These are phyloP conservation scores for Lasioglossum baleicum DNA, from an alignment of 1,140 invertebrate genomes.

Conservation along the genomic window DNA sequence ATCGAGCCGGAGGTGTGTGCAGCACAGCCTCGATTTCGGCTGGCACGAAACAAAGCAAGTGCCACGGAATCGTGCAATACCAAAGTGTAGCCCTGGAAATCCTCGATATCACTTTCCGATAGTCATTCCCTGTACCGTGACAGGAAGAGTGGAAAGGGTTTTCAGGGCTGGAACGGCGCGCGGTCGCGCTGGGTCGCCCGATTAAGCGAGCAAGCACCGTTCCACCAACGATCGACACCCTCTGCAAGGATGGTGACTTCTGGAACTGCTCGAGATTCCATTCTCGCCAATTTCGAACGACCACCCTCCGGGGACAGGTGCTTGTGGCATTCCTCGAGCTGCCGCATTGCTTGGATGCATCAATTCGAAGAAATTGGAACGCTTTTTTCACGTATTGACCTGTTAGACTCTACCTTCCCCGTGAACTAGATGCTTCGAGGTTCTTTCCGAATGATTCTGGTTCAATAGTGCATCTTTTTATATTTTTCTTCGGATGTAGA, in stretches of 20 bases:
- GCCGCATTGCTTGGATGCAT: constrained; percentile 19
- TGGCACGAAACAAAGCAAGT: constrained; percentile 71
- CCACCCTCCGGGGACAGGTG: constrained; percentile 33
- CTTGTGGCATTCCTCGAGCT: constrained; percentile 51
- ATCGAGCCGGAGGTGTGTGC: not conserved
- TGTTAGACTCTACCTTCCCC: no score
- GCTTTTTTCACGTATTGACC: not conserved
- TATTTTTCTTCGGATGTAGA: no score
- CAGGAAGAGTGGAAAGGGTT: constrained; percentile 35
- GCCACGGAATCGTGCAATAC: constrained; percentile 67
- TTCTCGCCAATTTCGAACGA: constrained; percentile 63
- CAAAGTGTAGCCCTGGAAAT: constrained; percentile 60
- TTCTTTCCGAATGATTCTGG: no score
- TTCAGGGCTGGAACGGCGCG: not conserved
- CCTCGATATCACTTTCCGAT: constrained; percentile 72
- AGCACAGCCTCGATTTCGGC: constrained; percentile 24
- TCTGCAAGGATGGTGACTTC: constrained; percentile 58
- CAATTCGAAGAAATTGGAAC: constrained; percentile 48
- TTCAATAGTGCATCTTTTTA: no score
- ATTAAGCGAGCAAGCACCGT: constrained; percentile 58
- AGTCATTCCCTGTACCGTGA: constrained; percentile 48
- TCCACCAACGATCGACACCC: constrained; percentile 55
- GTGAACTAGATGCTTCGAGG: no score
- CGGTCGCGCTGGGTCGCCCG: constrained; percentile 36
- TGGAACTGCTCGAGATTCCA: constrained; percentile 64